Evolutionary conservation across 2,888 invertebrate species (phyloP).

Genomic region (Microplitis deprimator): DNA sequence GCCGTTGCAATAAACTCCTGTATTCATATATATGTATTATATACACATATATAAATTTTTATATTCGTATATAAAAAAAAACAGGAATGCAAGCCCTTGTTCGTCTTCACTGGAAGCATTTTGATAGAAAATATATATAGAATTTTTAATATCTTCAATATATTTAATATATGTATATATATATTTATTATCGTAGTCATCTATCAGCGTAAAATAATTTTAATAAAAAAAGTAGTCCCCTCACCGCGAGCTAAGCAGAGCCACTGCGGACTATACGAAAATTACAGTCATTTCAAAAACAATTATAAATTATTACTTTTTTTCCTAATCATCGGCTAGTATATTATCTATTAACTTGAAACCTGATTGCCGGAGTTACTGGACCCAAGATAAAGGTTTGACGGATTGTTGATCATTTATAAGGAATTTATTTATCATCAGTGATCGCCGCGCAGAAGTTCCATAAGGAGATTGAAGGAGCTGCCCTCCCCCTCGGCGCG

Average conservation of each 20-base stretch:
- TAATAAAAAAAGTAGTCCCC: constrained; percentile 66
- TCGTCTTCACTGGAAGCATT: constrained; percentile 65
- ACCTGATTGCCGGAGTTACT: constrained; percentile 66
- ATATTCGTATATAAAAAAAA: constrained; percentile 48
- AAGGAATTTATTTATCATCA: constrained; percentile 69
- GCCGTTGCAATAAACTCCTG: constrained; percentile 58
- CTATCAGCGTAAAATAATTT: constrained; percentile 57
- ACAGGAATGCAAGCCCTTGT: constrained; percentile 63
- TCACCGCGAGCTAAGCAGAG: constrained; percentile 60
- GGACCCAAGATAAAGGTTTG: constrained; percentile 44
- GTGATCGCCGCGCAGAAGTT: constrained; percentile 93
- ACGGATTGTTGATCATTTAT: too few relatives aligned
- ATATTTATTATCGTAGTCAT: constrained; percentile 52
- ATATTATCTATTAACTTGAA: constrained; percentile 23
- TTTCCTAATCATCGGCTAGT: constrained; percentile 44
- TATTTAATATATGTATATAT: constrained; percentile 50
- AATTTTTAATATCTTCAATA: constrained; percentile 34
- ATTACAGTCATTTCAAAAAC: constrained; percentile 40
- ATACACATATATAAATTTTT: constrained; percentile 1
- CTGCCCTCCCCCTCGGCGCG: constrained; percentile 86
- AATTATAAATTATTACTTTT: constrained; percentile 43
- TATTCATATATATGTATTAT: constrained; percentile 43
- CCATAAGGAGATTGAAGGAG: constrained; percentile 95
- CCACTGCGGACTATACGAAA: constrained; percentile 61
- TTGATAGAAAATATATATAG: constrained; percentile 59